Percentiles rank a stretch among this genome's conserved stretches.
These are phyloP conservation scores for Papilio glaucus DNA, from an alignment of 1,140 invertebrate genomes.

Conservation along the genomic window DNA sequence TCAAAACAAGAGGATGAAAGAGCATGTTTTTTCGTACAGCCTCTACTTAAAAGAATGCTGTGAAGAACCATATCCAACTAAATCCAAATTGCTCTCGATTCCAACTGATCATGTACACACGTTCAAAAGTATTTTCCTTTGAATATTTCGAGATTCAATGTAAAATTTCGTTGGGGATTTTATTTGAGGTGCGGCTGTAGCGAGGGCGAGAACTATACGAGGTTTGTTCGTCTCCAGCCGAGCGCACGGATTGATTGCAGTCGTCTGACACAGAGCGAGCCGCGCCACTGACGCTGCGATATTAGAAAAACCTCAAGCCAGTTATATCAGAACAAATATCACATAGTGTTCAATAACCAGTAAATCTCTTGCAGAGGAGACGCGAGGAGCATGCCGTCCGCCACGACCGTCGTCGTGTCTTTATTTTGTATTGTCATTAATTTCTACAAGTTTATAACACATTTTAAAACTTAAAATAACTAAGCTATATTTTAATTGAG, in stretches of 20 bases:
- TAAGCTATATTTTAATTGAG: too few relatives aligned
- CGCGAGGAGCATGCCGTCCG: too few relatives aligned
- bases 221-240: not conserved
- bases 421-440: too few relatives aligned
- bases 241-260: not conserved
- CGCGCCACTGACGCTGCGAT: not conserved
- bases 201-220: not conserved
- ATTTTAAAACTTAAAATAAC: too few relatives aligned
- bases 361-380: too few relatives aligned
- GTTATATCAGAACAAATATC: not conserved
- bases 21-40: too few relatives aligned
- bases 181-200: not conserved
- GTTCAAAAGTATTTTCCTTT: not conserved
- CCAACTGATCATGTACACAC: too few relatives aligned
- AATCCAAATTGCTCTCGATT: not conserved
- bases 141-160: not conserved
- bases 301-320: not conserved
- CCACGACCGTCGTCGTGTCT: too few relatives aligned
- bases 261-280: not conserved
- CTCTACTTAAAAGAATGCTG: too few relatives aligned
- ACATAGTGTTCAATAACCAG: not conserved
- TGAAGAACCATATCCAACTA: not conserved
- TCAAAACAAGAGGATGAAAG: too few relatives aligned
- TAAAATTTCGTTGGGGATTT: conserved; percentile 1
- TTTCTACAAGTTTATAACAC: too few relatives aligned